A percentile compares a stretch with the other conserved stretches of the same genome.
phyloP scores from a whole-genome alignment of 2,797 vertebrate genomes.

The Chloroceryle inda region DNA sequence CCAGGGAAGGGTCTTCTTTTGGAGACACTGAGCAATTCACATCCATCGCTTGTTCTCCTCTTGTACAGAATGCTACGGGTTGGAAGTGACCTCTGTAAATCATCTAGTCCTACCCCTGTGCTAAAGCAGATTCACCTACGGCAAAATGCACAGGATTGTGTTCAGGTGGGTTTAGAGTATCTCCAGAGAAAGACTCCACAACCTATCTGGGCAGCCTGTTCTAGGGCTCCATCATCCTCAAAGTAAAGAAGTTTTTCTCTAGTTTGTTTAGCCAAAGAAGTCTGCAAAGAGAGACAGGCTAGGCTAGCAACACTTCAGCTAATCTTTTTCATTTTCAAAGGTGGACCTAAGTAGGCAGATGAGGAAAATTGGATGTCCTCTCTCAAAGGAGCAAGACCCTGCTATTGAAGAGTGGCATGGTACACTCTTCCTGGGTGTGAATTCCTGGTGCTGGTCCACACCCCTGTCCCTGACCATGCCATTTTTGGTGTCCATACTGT shows the following conservation, averaged over 20 bases:
- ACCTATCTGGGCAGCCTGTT: not conserved
- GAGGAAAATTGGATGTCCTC: not conserved
- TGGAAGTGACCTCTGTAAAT: not conserved
- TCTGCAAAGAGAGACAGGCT: not conserved
- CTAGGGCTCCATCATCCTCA: not conserved
- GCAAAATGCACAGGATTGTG: not conserved
- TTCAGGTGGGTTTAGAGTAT: not conserved
- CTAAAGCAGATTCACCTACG: not conserved
- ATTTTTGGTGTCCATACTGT: not conserved
- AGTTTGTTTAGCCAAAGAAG: not conserved
- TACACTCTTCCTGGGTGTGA: fast-evolving
- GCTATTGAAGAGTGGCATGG: not conserved
- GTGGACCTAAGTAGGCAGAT: not conserved
- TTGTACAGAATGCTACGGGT: not conserved
- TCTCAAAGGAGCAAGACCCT: not conserved
- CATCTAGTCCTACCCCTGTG: not conserved
- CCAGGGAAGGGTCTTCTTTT: not conserved
- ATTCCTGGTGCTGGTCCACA: not conserved
- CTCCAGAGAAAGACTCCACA: not conserved
- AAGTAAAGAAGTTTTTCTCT: not conserved
- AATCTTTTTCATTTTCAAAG: not conserved
- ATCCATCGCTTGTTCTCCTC: not conserved
- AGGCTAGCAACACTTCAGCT: not conserved
- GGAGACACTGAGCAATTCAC: not conserved
- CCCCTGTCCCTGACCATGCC: not conserved